Evolutionary conservation across 2,888 invertebrate genomes (phyloP).

Genomic region (Eristalis intricaria): DNA sequence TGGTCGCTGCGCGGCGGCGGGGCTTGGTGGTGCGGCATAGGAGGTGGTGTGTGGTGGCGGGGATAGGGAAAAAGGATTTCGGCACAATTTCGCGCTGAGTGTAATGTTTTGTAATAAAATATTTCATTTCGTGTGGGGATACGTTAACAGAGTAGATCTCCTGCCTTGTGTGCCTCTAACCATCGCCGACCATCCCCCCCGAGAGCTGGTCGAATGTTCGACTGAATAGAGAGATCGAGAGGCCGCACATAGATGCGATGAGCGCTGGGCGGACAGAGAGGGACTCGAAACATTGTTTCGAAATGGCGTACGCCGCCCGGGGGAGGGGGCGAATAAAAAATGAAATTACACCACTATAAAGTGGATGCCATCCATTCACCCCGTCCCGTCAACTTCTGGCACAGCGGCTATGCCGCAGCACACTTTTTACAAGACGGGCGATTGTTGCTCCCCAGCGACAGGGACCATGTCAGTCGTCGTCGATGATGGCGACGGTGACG

Average conservation of each 20-base stretch:
- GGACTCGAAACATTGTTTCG: slow-evolving; percentile 35
- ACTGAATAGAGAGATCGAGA: slow-evolving; percentile 36
- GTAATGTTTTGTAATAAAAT: slow-evolving; percentile 57
- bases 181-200: neutral
- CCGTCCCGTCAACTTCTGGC: neutral
- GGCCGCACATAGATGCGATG: neutral
- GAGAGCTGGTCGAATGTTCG: neutral
- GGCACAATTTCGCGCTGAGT: slow-evolving; percentile 47
- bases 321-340: slow-evolving; percentile 54
- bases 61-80: slow-evolving; percentile 36
- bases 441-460: slow-evolving; percentile 60
- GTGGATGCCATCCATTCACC: slow-evolving; percentile 46
- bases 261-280: neutral
- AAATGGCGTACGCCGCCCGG: neutral
- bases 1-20: neutral
- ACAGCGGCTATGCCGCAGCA: neutral
- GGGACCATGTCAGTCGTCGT: neutral
- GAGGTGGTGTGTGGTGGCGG: neutral
- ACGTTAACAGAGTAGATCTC: slow-evolving; percentile 12
- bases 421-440: slow-evolving; percentile 58
- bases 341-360: slow-evolving; percentile 67
- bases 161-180: neutral
- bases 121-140: slow-evolving; percentile 49
- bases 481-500: neutral
- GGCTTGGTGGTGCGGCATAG: no score